A percentile compares a stretch with the other conserved stretches of the same genome.
These are phyloP conservation scores for Pasiphila rectangulata DNA, from an alignment of 2,888 invertebrate genomes.

Conservation along the genomic window DNA sequence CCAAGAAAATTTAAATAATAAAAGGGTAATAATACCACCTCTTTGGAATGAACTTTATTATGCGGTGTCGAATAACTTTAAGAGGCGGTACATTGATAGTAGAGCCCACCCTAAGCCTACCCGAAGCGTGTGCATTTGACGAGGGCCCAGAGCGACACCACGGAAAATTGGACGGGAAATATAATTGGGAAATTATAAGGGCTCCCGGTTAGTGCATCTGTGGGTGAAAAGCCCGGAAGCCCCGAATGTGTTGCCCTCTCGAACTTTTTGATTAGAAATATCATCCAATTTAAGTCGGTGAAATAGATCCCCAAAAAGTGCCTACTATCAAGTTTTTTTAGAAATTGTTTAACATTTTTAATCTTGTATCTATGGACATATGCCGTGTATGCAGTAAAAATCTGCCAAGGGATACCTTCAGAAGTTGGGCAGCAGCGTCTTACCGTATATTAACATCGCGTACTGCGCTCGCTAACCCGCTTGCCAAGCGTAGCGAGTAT, in stretches of 20 bases:
- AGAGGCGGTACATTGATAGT: constrained; percentile 16
- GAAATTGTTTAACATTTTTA: not conserved
- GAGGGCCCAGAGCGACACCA: constrained; percentile 78
- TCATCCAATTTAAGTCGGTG: constrained; percentile 20
- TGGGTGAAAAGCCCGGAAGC: constrained; percentile 23
- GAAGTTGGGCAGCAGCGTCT: no score
- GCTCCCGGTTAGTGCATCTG: constrained; percentile 27
- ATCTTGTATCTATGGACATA: not conserved
- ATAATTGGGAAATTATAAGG: constrained; percentile 80
- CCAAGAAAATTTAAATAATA: no score
- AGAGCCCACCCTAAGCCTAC: constrained; percentile 23
- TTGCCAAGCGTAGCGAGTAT: no score
- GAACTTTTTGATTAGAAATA: constrained; percentile 23
- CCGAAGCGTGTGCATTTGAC: constrained; percentile 64
- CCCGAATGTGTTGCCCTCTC: constrained; percentile 19
- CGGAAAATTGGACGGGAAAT: constrained; percentile 80
- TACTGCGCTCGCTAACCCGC: no score
- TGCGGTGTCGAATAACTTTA: constrained; percentile 3
- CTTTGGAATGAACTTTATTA: constrained; percentile 6
- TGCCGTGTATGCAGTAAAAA: no score
- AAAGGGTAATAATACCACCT: not conserved
- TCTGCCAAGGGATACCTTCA: no score
- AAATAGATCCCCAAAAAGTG: constrained; percentile 3
- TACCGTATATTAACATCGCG: no score
- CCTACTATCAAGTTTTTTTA: not conserved